Evolutionary conservation across 2,113 vertebrate genomes (phyloP).

Genomic region (Pomatorhinus ruficollis): DNA sequence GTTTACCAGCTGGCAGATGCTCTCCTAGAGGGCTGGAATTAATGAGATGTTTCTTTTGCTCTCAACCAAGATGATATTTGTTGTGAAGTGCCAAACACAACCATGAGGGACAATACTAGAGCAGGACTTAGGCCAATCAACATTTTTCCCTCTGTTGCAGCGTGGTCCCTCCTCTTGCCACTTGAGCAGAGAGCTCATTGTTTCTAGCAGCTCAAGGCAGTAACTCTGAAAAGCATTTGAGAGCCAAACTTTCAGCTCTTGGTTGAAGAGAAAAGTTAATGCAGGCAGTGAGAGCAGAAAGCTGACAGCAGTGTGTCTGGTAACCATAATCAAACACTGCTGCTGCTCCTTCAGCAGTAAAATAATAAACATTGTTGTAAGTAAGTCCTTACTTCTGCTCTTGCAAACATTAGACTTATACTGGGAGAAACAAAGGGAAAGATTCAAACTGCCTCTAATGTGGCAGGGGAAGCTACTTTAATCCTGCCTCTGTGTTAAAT

Average conservation of each 20-base stretch:
- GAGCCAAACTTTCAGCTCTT: neutral
- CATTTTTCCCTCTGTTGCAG: neutral
- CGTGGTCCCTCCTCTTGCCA: fast-evolving
- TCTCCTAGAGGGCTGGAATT: neutral
- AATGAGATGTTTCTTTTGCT: neutral
- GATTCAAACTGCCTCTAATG: neutral
- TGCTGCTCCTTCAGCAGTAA: neutral
- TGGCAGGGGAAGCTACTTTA: neutral
- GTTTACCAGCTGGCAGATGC: neutral
- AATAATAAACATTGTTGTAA: neutral
- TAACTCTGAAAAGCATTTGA: neutral
- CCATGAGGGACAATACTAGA: neutral
- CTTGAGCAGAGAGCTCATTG: neutral
- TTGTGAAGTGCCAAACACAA: neutral
- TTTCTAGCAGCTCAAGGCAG: neutral
- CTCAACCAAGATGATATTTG: neutral
- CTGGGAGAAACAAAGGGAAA: neutral
- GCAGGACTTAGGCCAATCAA: neutral
- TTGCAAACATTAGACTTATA: neutral
- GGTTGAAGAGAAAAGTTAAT: neutral
- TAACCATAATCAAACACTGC: neutral
- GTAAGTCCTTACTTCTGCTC: neutral
- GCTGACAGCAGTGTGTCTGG: neutral
- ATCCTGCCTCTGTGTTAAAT: neutral
- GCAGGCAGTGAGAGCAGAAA: neutral